A percentile compares a stretch with the other conserved stretches of the same genome.
Evolutionary conservation across 2,113 vertebrate species (phyloP).

Genomic region (Dunckerocampus dactyliophorus): DNA sequence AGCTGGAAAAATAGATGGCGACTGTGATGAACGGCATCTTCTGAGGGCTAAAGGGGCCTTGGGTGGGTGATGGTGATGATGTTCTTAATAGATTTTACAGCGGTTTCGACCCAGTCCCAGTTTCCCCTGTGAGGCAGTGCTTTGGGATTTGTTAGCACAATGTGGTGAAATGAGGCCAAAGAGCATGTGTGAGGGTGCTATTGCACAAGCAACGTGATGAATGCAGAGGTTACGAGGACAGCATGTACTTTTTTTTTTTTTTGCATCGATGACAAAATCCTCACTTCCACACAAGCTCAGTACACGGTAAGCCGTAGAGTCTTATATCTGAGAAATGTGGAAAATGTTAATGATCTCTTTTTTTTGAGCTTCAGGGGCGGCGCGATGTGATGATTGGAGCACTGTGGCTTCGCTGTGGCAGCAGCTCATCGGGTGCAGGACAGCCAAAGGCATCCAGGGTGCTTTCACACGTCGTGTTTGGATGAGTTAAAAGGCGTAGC

Average conservation of each 20-base stretch:
- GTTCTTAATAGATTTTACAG: constrained; percentile 36
- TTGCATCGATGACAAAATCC: no score
- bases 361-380: constrained; percentile 3
- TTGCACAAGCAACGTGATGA: no score
- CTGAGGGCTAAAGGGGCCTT: constrained; percentile 11
- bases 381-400: constrained; percentile 44
- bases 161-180: constrained; percentile 13
- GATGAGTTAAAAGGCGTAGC: no score
- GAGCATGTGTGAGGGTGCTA: neutral
- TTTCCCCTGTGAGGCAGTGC: constrained; percentile 9
- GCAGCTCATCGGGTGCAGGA: constrained; percentile 11
- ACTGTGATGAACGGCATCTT: constrained; percentile 33
- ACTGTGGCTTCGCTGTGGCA: constrained; percentile 34
- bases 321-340: no score
- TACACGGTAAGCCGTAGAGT: no score
- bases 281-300: no score
- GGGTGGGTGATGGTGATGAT: constrained; percentile 29
- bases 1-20: constrained; percentile 54
- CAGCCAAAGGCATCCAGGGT: constrained; percentile 12
- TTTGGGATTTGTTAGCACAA: neutral
- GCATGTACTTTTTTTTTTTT: no score
- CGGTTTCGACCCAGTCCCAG: neutral
- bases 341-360: no score
- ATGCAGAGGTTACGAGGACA: no score
- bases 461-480: constrained; percentile 1